phyloP scores from a whole-genome alignment of 2,888 invertebrate genomes.

The Epirrita christyi region DNA sequence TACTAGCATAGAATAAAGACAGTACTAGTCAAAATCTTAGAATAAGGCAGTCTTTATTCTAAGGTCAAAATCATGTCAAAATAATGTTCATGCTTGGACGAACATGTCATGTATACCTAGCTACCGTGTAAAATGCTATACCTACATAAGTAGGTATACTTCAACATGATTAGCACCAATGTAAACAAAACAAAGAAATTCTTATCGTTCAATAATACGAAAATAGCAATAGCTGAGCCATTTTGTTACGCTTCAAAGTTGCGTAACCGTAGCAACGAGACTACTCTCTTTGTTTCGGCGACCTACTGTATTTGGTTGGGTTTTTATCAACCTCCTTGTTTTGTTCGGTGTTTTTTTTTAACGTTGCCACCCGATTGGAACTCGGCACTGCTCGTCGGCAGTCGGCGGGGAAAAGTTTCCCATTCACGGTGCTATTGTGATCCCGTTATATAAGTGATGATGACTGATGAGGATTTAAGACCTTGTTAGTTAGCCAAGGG shows the following conservation, averaged over 20 bases:
- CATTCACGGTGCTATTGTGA: slow-evolving; percentile 40
- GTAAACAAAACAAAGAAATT: slow-evolving; percentile 51
- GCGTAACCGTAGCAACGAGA: slow-evolving; percentile 38
- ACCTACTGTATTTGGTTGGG: slow-evolving; percentile 54
- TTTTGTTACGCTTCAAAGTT: slow-evolving; percentile 39
- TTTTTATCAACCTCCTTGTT: slow-evolving; percentile 74
- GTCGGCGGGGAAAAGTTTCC: slow-evolving; percentile 49
- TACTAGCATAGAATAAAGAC: too few relatives aligned
- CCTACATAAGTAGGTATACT: not conserved
- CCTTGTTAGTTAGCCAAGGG: too few relatives aligned
- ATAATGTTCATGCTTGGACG: too few relatives aligned
- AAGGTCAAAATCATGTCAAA: too few relatives aligned
- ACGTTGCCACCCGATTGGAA: slow-evolving; percentile 61
- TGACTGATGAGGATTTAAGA: not conserved
- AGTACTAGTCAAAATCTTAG: too few relatives aligned
- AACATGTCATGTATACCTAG: too few relatives aligned
- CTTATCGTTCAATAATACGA: slow-evolving; percentile 50
- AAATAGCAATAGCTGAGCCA: slow-evolving; percentile 43
- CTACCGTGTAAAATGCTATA: too few relatives aligned
- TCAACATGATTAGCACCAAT: not conserved
- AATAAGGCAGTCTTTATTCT: too few relatives aligned
- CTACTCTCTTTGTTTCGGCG: slow-evolving; percentile 59
- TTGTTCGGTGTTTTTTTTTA: slow-evolving; percentile 67
- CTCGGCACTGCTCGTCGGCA: slow-evolving; percentile 35
- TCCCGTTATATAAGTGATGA: slow-evolving; percentile 15